Evolutionary conservation across 1,140 invertebrate species (phyloP), one percentile per base, ranked within the genome.

Genomic region (Scaptomyza pallida): DNA sequence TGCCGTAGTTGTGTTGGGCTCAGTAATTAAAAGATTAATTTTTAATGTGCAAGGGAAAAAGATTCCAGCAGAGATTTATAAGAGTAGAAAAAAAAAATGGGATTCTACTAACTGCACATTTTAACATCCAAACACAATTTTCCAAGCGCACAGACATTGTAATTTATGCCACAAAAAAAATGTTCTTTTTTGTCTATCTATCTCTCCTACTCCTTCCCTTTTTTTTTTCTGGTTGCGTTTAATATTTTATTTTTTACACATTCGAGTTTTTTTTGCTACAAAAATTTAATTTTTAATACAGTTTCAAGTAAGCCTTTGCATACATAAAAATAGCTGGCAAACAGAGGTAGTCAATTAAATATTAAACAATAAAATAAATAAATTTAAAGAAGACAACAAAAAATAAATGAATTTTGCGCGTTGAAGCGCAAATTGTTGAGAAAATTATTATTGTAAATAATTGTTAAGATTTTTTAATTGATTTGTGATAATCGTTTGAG

Each of bases 21-120:
- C 81, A 52, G 81, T 85, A 85, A 85, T 85, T 85, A 85, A 85
- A 85, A 77, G 73, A 86, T 85, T 85, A 85, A 85, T 85, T 86
- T 80, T 85, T 86, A 86, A 85, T 85, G 72, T 50, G 61, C 64
- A 72, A n/a, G 33, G 3, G 33, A 37, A n/a, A 12, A n/a, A 54
- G 65, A 52, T 33, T 51, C 17, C 17, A 37, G 37, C 17, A 60
- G 4, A 51, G 6, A 33, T 23, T 12, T 15, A 72, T 72, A 55
- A 64, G 75, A 83, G 65, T 75, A 72, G 75, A 40, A 5, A 78
- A 61, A 30, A 40, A 5, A 78, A 61, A 30, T 8, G 26, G 62
- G 65, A 67, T 82, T 74, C 74, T 13, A 33, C 41, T 59, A 75
- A 65, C 47, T 52, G 45, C 45, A 6, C 12, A 26, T 33, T 52